A percentile compares a stretch with the other conserved stretches of the same genome.
phyloP scores from a whole-genome alignment of 2,113 vertebrate species.

The Cyprinodon tularosa region DNA sequence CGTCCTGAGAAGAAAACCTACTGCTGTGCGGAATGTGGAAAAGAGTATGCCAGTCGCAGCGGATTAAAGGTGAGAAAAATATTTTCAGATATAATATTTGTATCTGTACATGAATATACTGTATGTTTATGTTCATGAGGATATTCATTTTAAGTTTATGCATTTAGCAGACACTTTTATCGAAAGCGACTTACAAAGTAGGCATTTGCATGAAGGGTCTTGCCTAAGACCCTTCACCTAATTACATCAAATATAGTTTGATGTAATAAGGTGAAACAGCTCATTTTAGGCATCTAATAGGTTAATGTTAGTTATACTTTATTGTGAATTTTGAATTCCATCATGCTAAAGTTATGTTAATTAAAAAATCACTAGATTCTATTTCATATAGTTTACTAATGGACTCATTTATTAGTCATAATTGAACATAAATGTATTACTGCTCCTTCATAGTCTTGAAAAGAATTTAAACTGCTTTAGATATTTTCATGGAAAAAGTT shows the following conservation, averaged over 20 bases:
- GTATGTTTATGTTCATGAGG: too few species aligned
- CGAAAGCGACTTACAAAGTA: too few species aligned
- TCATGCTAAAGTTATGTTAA: background rate
- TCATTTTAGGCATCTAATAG: background rate
- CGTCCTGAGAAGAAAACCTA: constrained; percentile 83
- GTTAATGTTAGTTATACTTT: background rate
- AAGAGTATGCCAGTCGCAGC: constrained; percentile 82
- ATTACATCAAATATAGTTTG: too few species aligned
- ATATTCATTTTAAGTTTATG: too few species aligned
- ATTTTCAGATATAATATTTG: background rate
- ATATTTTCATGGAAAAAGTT: background rate
- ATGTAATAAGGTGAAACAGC: too few species aligned
- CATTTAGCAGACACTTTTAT: too few species aligned
- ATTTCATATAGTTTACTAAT: background rate
- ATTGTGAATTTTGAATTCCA: background rate
- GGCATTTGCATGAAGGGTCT: too few species aligned
- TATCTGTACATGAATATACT: background rate
- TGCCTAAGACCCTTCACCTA: too few species aligned
- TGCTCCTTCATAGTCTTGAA: background rate
- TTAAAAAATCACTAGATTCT: background rate
- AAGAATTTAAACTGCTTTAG: background rate
- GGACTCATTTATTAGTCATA: background rate
- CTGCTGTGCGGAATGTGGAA: constrained; percentile 81
- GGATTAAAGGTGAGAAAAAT: constrained; percentile 77
- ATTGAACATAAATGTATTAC: background rate